A percentile compares a stretch with the other conserved stretches of the same genome.
phyloP scores from a whole-genome alignment of 2,797 vertebrate species.

The Notolepis coatsorum region DNA sequence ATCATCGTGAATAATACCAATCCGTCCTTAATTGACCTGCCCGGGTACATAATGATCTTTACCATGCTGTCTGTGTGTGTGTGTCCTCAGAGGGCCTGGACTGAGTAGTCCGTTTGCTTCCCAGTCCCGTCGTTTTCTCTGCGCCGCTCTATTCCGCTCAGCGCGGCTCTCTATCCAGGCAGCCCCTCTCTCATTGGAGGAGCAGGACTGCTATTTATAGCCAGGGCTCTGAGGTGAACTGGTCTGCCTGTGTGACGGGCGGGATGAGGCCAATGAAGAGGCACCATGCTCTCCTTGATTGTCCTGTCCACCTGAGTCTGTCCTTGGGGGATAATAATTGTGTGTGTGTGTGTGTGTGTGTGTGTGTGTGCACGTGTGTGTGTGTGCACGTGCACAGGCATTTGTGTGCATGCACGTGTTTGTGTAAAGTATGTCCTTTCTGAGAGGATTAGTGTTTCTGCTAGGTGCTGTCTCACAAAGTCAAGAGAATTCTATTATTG shows the following conservation, averaged over 20 bases:
- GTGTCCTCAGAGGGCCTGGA: constrained; percentile 25
- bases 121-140: constrained; percentile 28
- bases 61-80: not conserved
- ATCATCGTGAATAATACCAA: too few relatives aligned
- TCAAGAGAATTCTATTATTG: too few relatives aligned
- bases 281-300: constrained; percentile 24
- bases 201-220: constrained; percentile 72
- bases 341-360: constrained; percentile 9
- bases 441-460: constrained; percentile 8
- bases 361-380: constrained; percentile 44
- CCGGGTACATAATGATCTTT: too few relatives aligned
- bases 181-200: constrained; percentile 53
- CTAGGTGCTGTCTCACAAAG: too few relatives aligned
- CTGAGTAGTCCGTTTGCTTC: constrained; percentile 34
- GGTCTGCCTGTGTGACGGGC: constrained; percentile 37
- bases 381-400: not conserved
- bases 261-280: constrained; percentile 22
- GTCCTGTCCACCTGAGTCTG: constrained; percentile 13
- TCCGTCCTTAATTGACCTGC: too few relatives aligned
- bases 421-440: not conserved
- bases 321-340: constrained; percentile 9
- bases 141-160: constrained; percentile 42
- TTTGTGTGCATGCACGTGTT: not conserved
- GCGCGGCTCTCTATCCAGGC: constrained; percentile 62
- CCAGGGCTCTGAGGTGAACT: constrained; percentile 44